A percentile compares a stretch with the other conserved stretches of the same genome.
Conservation (phyloP, 2,113 vertebrate species). For the Peromyscus polionotus region DNA sequence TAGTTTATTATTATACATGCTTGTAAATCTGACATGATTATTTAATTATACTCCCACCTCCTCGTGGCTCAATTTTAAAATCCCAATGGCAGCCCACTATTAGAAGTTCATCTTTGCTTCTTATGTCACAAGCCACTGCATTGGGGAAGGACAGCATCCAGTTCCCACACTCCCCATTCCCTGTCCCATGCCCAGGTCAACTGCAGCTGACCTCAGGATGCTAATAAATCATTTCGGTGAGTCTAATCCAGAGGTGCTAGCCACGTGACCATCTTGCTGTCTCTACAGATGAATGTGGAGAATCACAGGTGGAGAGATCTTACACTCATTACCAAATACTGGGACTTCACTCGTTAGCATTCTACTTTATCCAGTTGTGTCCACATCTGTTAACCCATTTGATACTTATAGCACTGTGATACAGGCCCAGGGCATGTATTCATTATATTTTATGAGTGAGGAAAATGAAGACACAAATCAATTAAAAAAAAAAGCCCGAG, state of each 20-base stretch:
- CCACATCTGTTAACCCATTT: not conserved
- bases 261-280: not conserved
- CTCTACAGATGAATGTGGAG: not conserved
- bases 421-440: not conserved
- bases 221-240: not conserved
- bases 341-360: not conserved
- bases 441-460: not conserved
- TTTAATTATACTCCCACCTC: not conserved
- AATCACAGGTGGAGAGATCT: not conserved
- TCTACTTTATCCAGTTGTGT: not conserved
- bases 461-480: conserved; percentile 38
- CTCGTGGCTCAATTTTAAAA: not conserved
- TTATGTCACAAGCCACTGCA: not conserved
- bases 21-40: not conserved
- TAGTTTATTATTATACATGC: not conserved
- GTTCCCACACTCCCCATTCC: not conserved
- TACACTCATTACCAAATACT: not conserved
- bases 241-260: not conserved
- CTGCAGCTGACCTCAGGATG: not conserved
- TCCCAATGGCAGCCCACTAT: not conserved
- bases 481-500: not conserved
- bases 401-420: not conserved
- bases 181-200: not conserved
- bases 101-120: not conserved
- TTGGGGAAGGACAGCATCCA: not conserved